Evolutionary conservation across 1,140 invertebrate genomes (phyloP).

Genomic region (Hycleus cichorii): DNA sequence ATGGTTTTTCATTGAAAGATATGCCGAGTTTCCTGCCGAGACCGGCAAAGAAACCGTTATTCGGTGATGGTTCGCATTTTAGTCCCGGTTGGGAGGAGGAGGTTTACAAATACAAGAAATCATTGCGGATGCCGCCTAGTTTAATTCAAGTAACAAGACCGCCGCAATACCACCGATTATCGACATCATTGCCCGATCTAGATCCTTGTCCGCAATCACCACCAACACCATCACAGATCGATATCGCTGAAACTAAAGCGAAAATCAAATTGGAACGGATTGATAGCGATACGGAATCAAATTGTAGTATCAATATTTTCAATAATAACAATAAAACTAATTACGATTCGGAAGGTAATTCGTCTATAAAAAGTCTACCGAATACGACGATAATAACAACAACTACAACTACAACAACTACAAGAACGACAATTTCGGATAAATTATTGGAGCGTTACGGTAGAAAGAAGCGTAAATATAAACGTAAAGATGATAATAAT

Average conservation of each 20-base stretch:
- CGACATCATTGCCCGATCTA: slow-evolving; percentile 67
- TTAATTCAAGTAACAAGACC: slow-evolving; percentile 67
- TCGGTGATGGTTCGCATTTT: slow-evolving; percentile 66
- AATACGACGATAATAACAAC: slow-evolving; percentile 11
- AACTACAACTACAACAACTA: too few species aligned
- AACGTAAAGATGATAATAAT: slow-evolving; percentile 45
- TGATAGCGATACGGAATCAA: slow-evolving; percentile 60
- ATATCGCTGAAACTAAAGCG: slow-evolving; percentile 39
- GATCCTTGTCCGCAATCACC: slow-evolving; percentile 60
- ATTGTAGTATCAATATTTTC: slow-evolving; percentile 52
- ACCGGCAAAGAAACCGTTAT: slow-evolving; percentile 51
- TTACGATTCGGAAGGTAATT: slow-evolving; percentile 60
- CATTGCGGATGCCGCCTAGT: slow-evolving; percentile 66
- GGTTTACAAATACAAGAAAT: slow-evolving; percentile 71
- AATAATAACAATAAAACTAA: slow-evolving; percentile 45
- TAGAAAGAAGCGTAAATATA: slow-evolving; percentile 50
- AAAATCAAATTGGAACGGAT: slow-evolving; percentile 44
- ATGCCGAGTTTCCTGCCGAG: slow-evolving; percentile 8
- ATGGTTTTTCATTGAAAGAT: slow-evolving; percentile 16
- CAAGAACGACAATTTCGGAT: slow-evolving; percentile 51
- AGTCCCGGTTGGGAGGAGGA: slow-evolving; percentile 73
- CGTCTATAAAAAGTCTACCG: slow-evolving; percentile 36
- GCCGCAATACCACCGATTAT: slow-evolving; percentile 50
- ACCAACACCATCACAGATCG: slow-evolving; percentile 50
- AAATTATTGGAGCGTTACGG: slow-evolving; percentile 56